Evolutionary conservation across 2,113 vertebrate species (phyloP), one percentile per base, ranked within the genome.

Genomic region (Colaptes auratus): DNA sequence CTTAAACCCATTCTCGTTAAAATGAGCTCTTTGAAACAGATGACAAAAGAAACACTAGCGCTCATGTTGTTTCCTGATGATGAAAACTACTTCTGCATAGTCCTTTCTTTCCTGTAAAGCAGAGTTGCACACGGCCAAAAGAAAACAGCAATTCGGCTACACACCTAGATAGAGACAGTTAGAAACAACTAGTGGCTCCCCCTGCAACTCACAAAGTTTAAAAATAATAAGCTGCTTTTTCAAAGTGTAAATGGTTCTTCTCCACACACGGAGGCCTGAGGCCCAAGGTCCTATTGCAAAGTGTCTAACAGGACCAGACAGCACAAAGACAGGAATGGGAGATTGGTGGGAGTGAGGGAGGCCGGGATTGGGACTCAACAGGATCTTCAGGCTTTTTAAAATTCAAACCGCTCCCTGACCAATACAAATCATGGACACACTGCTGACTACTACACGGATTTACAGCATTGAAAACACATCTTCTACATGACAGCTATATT

Each of bases 311-410:
- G 97, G 96, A 98, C 97, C 97, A 97, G 97, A 97, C 98, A 98
- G 98, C 97, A 98, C 98, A 98, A 98, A 98, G 98, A 97, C 98
- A 98, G 97, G 97, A 98, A 98, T 96, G 97, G 97, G 96, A 98
- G 97, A 98, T 98, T 97, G 97, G 97, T 97, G 97, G 97, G 97
- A 97, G 97, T 97, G 97, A 97, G 97, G 97, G 97, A 97, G 97
- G 97, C 97, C 96, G 92, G 97, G 97, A 97, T 94, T 97, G 96
- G 98, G 97, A 97, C 97, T 97, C 97, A 97, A 97, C 96, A 98
- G 98, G 98, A 98, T 97, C 97, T 98, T 97, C 96, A 96, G 93
- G 97, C 97, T 98, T 98, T 98, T 98, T 98, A 98, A 98, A 98
- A 98, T 98, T 98, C 97, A 98, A 98, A 98, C 97, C 97, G 96